A percentile compares a stretch with the other conserved stretches of the same genome.
phyloP scores from a whole-genome alignment of 2,888 invertebrate genomes.

The Polydrusus pterygomalis region DNA sequence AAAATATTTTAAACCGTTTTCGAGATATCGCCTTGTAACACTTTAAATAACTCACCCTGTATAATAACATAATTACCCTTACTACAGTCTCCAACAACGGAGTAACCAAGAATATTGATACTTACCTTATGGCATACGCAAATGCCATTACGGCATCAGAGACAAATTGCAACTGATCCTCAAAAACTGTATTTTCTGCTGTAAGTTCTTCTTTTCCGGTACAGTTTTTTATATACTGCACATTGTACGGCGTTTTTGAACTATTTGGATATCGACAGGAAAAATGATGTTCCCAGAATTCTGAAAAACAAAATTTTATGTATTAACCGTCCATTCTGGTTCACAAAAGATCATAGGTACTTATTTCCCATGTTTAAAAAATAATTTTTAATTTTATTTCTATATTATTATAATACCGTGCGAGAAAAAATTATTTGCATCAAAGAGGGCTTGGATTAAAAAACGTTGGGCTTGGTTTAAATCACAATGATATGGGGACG shows the following conservation, averaged over 20 bases:
- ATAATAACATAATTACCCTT: no score
- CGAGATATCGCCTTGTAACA: no score
- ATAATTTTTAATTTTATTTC: no score
- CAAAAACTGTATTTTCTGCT: constrained; percentile 87
- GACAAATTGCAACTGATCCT: constrained; percentile 96
- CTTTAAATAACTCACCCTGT: no score
- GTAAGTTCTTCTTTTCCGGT: constrained; percentile 86
- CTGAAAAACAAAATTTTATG: constrained; percentile 73
- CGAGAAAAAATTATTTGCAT: no score
- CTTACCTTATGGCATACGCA: constrained; percentile 88
- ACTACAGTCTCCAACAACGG: no score
- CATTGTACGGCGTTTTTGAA: constrained; percentile 87
- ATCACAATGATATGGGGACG: no score
- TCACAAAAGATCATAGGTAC: background rate
- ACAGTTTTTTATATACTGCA: constrained; percentile 81
- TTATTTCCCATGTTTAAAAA: no score
- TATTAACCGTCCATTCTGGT: background rate
- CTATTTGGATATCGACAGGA: constrained; percentile 90
- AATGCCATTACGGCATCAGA: constrained; percentile 97
- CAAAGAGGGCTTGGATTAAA: no score
- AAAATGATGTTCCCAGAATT: constrained; percentile 97
- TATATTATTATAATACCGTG: no score
- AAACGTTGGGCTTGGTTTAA: no score
- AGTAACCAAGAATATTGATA: background rate
- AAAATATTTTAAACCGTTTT: no score